phyloP scores from a whole-genome alignment of 2,113 vertebrate genomes.

The Bubo bubo region DNA sequence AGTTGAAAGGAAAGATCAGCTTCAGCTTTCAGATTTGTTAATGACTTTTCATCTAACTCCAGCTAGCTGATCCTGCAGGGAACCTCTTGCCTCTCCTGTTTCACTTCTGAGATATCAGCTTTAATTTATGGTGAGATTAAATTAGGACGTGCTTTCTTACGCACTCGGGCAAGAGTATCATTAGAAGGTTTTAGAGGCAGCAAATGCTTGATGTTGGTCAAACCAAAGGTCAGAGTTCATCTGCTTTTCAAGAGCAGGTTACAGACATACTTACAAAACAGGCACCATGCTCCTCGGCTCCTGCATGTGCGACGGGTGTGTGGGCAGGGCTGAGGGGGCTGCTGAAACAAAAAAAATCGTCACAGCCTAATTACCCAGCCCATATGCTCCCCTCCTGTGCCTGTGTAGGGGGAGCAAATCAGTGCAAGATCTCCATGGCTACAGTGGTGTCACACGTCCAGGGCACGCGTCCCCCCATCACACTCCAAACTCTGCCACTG shows the following conservation, averaged over 20 bases:
- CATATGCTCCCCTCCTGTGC: slow-evolving; percentile 48
- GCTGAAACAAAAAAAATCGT: slow-evolving; percentile 7
- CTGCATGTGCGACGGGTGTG: background rate
- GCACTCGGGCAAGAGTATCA: background rate
- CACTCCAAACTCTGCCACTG: background rate
- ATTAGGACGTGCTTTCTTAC: background rate
- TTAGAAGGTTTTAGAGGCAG: background rate
- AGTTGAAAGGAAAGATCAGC: background rate
- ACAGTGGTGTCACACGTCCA: background rate
- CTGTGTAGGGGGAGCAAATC: background rate
- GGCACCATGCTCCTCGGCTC: background rate
- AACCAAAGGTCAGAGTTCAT: background rate
- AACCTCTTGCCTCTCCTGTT: slow-evolving; percentile 27
- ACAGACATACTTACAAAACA: background rate
- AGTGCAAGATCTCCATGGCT: slow-evolving; percentile 13
- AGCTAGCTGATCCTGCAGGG: background rate
- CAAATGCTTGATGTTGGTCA: background rate
- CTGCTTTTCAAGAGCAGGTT: background rate
- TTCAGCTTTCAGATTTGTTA: background rate
- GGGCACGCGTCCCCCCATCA: fast-evolving
- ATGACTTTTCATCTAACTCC: background rate
- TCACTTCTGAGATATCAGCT: background rate
- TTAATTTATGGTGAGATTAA: slow-evolving; percentile 22
- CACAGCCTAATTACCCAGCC: slow-evolving; percentile 14
- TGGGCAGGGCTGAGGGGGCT: slow-evolving; percentile 49